These are phyloP conservation scores for Drosophila ezoana DNA, from an alignment of 2,888 invertebrate genomes.

Conservation along the genomic window DNA sequence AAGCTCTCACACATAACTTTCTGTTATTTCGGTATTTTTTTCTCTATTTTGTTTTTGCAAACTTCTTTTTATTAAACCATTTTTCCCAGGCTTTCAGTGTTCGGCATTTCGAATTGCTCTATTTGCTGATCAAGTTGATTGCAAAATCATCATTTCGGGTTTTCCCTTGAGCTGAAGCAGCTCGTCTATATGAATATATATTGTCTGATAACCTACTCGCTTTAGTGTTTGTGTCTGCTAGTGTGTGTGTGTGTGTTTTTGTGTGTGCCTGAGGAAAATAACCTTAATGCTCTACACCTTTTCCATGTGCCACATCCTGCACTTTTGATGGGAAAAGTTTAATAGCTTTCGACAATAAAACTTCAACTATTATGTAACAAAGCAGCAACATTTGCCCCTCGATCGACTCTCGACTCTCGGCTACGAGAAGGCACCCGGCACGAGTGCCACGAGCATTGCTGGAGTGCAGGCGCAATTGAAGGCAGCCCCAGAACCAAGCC, in stretches of 20 bases:
- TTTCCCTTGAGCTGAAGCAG: conserved; percentile 13
- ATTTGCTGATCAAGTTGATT: conserved; percentile 48
- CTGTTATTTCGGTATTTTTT: too few relatives aligned
- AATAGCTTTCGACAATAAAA: conserved; percentile 82
- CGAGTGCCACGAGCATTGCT: conserved; percentile 18
- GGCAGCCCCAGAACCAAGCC: background rate
- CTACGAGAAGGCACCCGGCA: conserved; percentile 12
- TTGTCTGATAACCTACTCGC: conserved; percentile 46
- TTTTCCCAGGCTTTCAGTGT: background rate
- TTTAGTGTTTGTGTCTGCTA: conserved; percentile 1
- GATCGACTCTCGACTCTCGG: conserved; percentile 52
- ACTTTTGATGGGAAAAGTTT: conserved; percentile 82
- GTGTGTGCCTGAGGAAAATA: conserved; percentile 38
- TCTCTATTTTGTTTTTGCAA: background rate
- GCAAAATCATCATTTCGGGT: conserved; percentile 40
- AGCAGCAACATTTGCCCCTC: conserved; percentile 68
- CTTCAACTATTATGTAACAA: conserved; percentile 79
- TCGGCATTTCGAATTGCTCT: conserved; percentile 30
- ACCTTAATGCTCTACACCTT: conserved; percentile 75
- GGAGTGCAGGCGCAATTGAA: conserved; percentile 14
- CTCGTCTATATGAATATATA: conserved; percentile 48
- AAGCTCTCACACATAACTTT: too few relatives aligned
- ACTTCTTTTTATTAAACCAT: conserved; percentile 12
- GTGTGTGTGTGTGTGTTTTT: background rate
- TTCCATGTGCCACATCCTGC: conserved; percentile 67